Evolutionary conservation across 2,888 invertebrate species (phyloP).

Genomic region (Theodoxus fluviatilis): DNA sequence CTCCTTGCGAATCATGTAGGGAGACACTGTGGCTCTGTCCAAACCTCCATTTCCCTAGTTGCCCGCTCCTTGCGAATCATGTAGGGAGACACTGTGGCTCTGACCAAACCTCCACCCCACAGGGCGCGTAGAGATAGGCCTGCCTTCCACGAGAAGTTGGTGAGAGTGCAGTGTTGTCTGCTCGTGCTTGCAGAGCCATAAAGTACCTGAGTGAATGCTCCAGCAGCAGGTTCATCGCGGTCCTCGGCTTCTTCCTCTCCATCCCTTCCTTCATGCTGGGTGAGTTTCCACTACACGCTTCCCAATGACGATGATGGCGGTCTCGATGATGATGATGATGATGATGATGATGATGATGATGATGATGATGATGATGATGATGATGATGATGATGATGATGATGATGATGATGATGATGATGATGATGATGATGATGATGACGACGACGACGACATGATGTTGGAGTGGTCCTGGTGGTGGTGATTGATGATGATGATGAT

Average conservation of each 20-base stretch:
- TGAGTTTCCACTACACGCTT: too few relatives aligned
- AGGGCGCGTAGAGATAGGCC: too few relatives aligned
- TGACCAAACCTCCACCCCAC: too few relatives aligned
- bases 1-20: too few relatives aligned
- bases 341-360: constrained; percentile 12
- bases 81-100: too few relatives aligned
- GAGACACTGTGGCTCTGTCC: too few relatives aligned
- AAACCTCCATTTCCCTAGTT: too few relatives aligned
- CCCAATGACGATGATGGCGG: neutral
- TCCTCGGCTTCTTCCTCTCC: constrained; percentile 92
- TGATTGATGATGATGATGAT: neutral
- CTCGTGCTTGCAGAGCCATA: constrained; percentile 75
- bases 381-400: neutral
- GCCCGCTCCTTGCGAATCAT: too few relatives aligned
- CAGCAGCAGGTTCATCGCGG: constrained; percentile 86
- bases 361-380: constrained; percentile 7
- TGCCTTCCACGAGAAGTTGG: too few relatives aligned
- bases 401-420: neutral
- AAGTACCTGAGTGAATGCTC: constrained; percentile 92
- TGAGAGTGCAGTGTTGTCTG: neutral
- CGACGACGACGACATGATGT: neutral
- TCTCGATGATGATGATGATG: neutral
- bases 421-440: neutral
- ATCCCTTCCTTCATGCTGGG: constrained; percentile 93
- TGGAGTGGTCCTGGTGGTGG: neutral